phyloP scores from a whole-genome alignment of 2,888 invertebrate genomes.

The Meiosimyza platycephala region DNA sequence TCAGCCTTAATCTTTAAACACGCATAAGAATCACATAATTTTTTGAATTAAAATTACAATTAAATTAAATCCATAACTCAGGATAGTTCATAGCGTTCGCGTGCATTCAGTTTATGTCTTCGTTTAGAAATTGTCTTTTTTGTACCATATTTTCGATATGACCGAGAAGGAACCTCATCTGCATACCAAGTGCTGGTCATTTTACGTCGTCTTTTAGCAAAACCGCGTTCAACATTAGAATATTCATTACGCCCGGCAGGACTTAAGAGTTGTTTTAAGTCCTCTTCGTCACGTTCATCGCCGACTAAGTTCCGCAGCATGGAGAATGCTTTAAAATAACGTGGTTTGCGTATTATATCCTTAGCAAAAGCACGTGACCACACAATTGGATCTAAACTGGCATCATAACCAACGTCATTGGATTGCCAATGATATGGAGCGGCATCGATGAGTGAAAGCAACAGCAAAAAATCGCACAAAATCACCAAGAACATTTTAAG shows the following conservation, averaged over 20 bases:
- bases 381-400: slow-evolving; percentile 61
- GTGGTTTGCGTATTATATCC: slow-evolving; percentile 55
- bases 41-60: too few relatives aligned
- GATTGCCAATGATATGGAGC: slow-evolving; percentile 50
- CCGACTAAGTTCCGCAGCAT: slow-evolving; percentile 11
- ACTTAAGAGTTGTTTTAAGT: not conserved
- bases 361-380: slow-evolving; percentile 60
- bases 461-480: not conserved
- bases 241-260: not conserved
- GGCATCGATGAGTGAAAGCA: slow-evolving; percentile 19
- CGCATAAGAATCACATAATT: too few relatives aligned
- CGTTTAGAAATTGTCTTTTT: slow-evolving; percentile 1
- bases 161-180: not conserved
- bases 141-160: not conserved
- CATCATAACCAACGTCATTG: slow-evolving; percentile 54
- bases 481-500: not conserved
- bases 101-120: not conserved
- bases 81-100: slow-evolving; percentile 2
- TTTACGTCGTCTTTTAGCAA: slow-evolving; percentile 8
- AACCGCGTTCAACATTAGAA: not conserved
- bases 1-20: too few relatives aligned
- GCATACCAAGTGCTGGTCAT: slow-evolving; percentile 1
- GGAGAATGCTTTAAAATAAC: slow-evolving; percentile 36
- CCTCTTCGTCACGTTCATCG: slow-evolving; percentile 9
- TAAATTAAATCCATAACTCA: not conserved